Evolutionary conservation across 1,140 invertebrate genomes (phyloP), one percentile per base, ranked within the genome.

Genomic region (Centruroides vittatus): DNA sequence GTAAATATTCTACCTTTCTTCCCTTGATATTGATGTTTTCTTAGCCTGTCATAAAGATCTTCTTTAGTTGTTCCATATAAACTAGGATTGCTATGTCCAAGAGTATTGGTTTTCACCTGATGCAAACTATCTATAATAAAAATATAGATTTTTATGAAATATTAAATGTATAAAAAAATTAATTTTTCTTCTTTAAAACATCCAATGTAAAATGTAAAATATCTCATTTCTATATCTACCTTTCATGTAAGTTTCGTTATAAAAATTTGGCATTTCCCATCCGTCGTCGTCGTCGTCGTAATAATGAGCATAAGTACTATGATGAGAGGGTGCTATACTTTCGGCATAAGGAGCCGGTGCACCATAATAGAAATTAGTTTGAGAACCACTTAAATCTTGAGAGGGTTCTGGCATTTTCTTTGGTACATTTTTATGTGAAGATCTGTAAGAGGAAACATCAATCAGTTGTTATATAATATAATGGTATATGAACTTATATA

Each of bases 241-340:
- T 79, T 93, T 94, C 89, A 93, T 93, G 69, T 93, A 94, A 13
- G 90, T 93, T 77, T 95, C 91, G 74, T 94, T 94, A 73, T 95
- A 95, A 73, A 94, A 94, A 73, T 94, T 94, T 0, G 92, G 91
- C 91, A 95, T 94, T 71, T 94, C 91, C 90, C 91, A 94, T 11
- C 90, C 91, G 66, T 93, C 90, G 71, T 94, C 92, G 71, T 95
- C 92, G 67, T 92, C 88, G 72, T 90, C 88, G 68, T 94, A 95
- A 73, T 94, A 95, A 72, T 94, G 91, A 13, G 91, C 91, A 71
- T 95, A 95, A 0, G 89, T 93, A 48, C 89, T 93, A 70, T 95
- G 91, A 74, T 94, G 90, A 2, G 90, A 93, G 0, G 92, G 91
- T 0, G 92, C 92, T 67, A 94, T 93, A 41, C 87, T 90, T 72